Base-by-base conservation (phyloP, 2,888 invertebrate genomes). In the Ophion costatus region DNA sequence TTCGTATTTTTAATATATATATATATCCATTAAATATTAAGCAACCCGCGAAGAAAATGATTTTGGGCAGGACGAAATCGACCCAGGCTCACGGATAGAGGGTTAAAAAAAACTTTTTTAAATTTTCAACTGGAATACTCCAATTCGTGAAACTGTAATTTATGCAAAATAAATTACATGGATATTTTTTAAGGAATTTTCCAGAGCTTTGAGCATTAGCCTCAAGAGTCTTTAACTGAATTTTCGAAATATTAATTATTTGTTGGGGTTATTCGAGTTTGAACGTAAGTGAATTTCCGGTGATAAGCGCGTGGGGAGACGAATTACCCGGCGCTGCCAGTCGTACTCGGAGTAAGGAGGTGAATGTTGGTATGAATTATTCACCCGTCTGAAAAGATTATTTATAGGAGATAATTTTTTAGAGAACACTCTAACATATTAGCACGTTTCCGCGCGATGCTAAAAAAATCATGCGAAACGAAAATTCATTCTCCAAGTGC, bases 381-480 rank as follows among this genome's bases (percentile, higher is more conserved):
- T 17, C 17, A 17, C 5, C 5, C 17, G 11, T 3, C 51, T 17
- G 17, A 14, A 11, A 51, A 51, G 14, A 51, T 51, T 17, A 17
- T 51, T 51, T 51, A 14, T 51, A 17, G 2, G 17, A 51, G 45
- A 45, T 0, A 45, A 14, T 11, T 45, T 45, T 45, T 11, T 45
- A 11, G 11, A 11, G 45, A 10, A 14, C 45, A 45, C 45, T 45
- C 45, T 11, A 45, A n/a, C n/a, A n/a, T n/a, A 45, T 69, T 38
- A 61, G 17, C 51, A 67, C 75, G n/a, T 73, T 66, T 77, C 42
- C 24, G 14, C 11, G 45, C 38, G 33, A 61, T 42, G 71, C 38
- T 82, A 67, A 45, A 82, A 82, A 78, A 78, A 66, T 38, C 51
- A 67, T 63, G 7, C 33, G 14, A 20, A 80, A 73, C 70, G 45